These are phyloP conservation scores for Hippocampus comes DNA, from an alignment of 2,113 vertebrate genomes.

Conservation along the genomic window DNA sequence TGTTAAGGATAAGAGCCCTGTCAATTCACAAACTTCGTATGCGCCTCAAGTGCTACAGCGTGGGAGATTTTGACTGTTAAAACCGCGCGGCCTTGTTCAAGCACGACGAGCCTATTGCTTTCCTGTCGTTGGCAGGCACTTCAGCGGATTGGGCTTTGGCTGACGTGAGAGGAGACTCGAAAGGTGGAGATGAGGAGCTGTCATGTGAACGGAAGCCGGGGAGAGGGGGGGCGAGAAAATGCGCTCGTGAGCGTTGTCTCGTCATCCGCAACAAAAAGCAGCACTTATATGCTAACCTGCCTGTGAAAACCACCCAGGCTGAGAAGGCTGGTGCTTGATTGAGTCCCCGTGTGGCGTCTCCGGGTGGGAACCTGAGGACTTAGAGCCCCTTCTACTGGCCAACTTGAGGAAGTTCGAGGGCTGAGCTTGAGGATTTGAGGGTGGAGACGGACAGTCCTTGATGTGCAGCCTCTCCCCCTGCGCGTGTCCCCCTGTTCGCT, in stretches of 20 bases:
- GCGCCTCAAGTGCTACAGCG: conserved; percentile 19
- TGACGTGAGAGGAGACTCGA: conserved; percentile 35
- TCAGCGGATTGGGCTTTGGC: conserved; percentile 64
- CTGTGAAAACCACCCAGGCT: conserved; percentile 35
- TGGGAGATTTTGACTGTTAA: too few relatives aligned
- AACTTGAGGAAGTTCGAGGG: conserved; percentile 23
- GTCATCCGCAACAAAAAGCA: conserved; percentile 25
- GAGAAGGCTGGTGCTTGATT: conserved; percentile 52
- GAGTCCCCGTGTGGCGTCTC: conserved; percentile 30
- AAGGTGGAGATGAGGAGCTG: conserved; percentile 30
- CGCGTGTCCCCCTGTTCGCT: not conserved
- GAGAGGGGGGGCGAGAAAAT: conserved; percentile 12
- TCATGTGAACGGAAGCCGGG: conserved; percentile 29
- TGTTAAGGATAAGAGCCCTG: conserved; percentile 56
- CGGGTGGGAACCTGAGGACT: conserved; percentile 39
- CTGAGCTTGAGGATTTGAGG: conserved; percentile 2
- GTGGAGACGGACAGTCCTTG: conserved; percentile 3
- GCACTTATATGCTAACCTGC: conserved; percentile 22
- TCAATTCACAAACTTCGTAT: conserved; percentile 32
- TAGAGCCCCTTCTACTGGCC: conserved; percentile 18
- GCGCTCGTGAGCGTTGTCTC: conserved; percentile 50
- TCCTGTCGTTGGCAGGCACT: conserved; percentile 64
- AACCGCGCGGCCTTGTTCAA: not conserved
- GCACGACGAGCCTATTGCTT: conserved; percentile 53
- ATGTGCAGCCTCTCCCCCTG: conserved; percentile 25